A percentile compares a stretch with the other conserved stretches of the same genome.
These are phyloP conservation scores for Glossosoma conforme DNA, from an alignment of 1,140 invertebrate genomes.

Conservation along the genomic window DNA sequence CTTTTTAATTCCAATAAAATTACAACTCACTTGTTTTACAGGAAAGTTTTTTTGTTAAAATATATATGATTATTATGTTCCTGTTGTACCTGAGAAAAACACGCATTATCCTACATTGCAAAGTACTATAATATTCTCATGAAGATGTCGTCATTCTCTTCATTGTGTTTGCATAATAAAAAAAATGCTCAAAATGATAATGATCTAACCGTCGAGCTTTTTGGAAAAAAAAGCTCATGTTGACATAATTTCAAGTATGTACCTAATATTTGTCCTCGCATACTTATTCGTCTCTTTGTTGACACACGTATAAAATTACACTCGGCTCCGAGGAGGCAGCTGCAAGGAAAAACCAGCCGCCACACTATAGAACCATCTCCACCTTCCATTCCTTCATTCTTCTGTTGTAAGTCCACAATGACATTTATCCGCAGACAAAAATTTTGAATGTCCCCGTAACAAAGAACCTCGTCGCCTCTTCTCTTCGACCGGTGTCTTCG, in stretches of 20 bases:
- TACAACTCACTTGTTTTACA: no score
- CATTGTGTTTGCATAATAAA: not conserved
- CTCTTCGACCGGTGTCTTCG: constrained; percentile 6
- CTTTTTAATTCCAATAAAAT: no score
- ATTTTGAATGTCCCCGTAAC: constrained; percentile 10
- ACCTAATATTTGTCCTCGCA: constrained; percentile 18
- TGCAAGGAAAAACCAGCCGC: constrained; percentile 2
- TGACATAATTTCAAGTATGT: no score
- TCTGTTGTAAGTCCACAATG: constrained; percentile 1
- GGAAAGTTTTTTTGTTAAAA: no score
- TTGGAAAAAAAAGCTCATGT: not conserved
- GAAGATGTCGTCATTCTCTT: not conserved
- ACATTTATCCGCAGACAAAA: constrained; percentile 12
- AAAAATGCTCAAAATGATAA: not conserved
- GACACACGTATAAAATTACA: constrained; percentile 23
- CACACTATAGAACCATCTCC: not conserved
- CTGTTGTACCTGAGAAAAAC: no score
- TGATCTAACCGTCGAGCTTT: no score
- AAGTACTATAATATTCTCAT: no score
- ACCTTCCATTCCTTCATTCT: not conserved
- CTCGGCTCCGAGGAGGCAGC: constrained; percentile 11
- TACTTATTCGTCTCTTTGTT: constrained; percentile 14
- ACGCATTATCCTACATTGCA: no score
- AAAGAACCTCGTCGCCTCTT: constrained; percentile 2
- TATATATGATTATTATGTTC: no score